phyloP scores from a whole-genome alignment of 1,140 invertebrate genomes.

The Trypoxylus dichotomus region DNA sequence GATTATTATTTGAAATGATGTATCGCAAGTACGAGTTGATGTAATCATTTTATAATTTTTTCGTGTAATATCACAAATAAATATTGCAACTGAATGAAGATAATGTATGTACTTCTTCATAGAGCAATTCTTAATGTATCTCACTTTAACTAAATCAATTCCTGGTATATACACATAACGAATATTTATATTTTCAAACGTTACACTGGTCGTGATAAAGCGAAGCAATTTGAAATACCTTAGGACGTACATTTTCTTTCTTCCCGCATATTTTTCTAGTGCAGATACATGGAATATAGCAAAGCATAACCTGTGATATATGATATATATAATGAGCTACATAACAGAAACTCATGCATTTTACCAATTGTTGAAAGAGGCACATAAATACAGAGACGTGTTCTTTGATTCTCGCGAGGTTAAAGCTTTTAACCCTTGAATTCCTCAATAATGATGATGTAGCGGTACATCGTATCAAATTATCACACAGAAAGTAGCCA shows the following conservation, averaged over 20 bases:
- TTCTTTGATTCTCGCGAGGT: conserved; percentile 31
- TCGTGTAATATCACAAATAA: too few species aligned
- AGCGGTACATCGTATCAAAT: conserved; percentile 43
- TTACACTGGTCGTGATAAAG: neutral
- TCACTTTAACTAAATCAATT: too few species aligned
- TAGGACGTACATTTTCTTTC: neutral
- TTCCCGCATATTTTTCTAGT: neutral
- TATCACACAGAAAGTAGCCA: conserved; percentile 44
- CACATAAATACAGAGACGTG: conserved; percentile 38
- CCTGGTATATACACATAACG: too few species aligned
- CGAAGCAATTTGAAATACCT: neutral
- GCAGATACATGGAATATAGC: neutral
- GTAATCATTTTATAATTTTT: too few species aligned
- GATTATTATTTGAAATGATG: too few species aligned
- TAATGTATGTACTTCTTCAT: too few species aligned
- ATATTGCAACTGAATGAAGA: too few species aligned
- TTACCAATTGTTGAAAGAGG: conserved; percentile 18
- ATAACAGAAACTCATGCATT: neutral
- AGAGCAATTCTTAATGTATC: too few species aligned
- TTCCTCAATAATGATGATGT: conserved; percentile 45
- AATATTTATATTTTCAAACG: neutral
- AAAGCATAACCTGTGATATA: neutral
- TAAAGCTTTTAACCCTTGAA: conserved; percentile 45
- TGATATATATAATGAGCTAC: conserved; percentile 6
- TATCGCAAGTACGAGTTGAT: too few species aligned